Conservation (phyloP, 2,888 invertebrate species). For the Apocheima hispidaria region DNA sequence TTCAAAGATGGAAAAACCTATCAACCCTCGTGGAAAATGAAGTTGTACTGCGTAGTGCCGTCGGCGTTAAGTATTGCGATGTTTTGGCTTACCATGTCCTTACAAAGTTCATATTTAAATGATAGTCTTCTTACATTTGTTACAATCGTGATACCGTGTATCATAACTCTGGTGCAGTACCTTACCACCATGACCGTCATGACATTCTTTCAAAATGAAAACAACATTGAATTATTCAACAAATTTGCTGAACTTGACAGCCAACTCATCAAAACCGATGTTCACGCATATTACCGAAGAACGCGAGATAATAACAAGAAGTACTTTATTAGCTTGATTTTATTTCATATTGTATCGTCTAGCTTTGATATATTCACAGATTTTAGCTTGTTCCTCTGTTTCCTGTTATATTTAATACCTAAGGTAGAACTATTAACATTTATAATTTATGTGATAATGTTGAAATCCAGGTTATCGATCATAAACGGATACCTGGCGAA, state of each 20-base stretch:
- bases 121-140: neutral
- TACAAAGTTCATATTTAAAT: too few species aligned
- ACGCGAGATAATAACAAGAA: slow-evolving; percentile 42
- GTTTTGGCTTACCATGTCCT: too few species aligned
- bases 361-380: neutral
- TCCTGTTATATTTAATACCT: slow-evolving; percentile 52
- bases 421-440: slow-evolving; percentile 60
- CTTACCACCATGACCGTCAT: slow-evolving; percentile 29
- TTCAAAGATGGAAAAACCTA: neutral
- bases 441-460: slow-evolving; percentile 56
- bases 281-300: slow-evolving; percentile 35
- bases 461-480: slow-evolving; percentile 55
- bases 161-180: slow-evolving; percentile 37
- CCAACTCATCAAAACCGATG: slow-evolving; percentile 19
- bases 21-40: neutral
- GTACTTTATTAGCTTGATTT: slow-evolving; percentile 30
- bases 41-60: neutral
- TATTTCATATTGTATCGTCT: neutral
- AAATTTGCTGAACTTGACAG: slow-evolving; percentile 27
- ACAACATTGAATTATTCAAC: slow-evolving; percentile 24
- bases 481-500: slow-evolving; percentile 58
- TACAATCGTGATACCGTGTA: neutral
- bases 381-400: slow-evolving; percentile 28
- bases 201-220: slow-evolving; percentile 25
- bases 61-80: too few species aligned